phyloP scores from a whole-genome alignment of 2,797 vertebrate species.

The Oceanodroma leucorhoa region DNA sequence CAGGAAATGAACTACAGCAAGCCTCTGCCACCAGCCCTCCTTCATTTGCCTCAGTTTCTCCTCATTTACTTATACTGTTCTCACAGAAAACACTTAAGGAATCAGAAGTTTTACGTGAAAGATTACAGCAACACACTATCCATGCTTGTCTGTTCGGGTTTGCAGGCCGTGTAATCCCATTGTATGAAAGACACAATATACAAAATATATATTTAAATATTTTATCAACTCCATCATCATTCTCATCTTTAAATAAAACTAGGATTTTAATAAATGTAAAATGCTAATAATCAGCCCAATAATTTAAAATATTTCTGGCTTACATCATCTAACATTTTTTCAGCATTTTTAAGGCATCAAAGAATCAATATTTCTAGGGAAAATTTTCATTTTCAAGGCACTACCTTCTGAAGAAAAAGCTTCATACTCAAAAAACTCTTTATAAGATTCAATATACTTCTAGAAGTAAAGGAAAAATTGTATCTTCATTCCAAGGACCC shows the following conservation, averaged over 20 bases:
- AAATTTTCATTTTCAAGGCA: not conserved
- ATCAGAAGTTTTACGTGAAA: not conserved
- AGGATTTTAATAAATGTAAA: not conserved
- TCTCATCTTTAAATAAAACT: not conserved
- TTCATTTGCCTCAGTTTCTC: not conserved
- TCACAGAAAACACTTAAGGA: not conserved
- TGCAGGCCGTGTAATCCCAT: not conserved
- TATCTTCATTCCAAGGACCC: not conserved
- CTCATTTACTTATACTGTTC: not conserved
- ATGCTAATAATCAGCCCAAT: not conserved
- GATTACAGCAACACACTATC: accelerated
- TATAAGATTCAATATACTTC: not conserved
- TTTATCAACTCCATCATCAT: not conserved
- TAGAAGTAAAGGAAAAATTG: not conserved
- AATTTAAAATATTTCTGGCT: not conserved
- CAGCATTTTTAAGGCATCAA: not conserved
- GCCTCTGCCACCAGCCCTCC: not conserved
- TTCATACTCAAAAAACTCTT: not conserved
- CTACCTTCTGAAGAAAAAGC: not conserved
- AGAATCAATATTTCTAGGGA: not conserved
- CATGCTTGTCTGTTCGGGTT: not conserved
- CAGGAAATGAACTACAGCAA: not conserved
- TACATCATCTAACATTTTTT: not conserved
- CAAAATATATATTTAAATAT: not conserved
- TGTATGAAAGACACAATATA: not conserved